Conservation (phyloP, 2,888 invertebrate genomes). For the Trichogramma evanescens region DNA sequence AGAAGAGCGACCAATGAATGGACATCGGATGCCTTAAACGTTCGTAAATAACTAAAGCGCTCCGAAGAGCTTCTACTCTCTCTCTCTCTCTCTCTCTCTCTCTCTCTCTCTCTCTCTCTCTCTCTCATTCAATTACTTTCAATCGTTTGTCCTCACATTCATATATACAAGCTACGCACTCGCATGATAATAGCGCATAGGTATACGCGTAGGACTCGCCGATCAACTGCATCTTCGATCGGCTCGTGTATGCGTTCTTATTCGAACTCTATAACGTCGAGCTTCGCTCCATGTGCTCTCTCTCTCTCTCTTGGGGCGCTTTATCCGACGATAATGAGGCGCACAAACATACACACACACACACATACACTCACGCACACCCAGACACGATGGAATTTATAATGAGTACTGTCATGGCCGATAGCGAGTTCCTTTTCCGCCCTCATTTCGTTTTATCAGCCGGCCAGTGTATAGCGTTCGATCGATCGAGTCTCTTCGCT, state of each 20-base stretch:
- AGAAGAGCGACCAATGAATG: constrained; percentile 42
- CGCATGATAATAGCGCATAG: too few relatives aligned
- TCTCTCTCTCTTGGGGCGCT: too few relatives aligned
- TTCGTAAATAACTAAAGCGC: constrained; percentile 48
- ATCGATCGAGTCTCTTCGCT: neutral
- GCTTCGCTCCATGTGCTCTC: too few relatives aligned
- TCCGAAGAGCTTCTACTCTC: constrained; percentile 11
- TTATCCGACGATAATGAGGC: too few relatives aligned
- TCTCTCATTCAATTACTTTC: constrained; percentile 47
- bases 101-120: constrained; percentile 23
- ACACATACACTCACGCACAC: too few relatives aligned
- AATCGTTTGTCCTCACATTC: constrained; percentile 35
- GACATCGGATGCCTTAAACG: constrained; percentile 44
- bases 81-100: constrained; percentile 21
- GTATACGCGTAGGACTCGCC: too few relatives aligned
- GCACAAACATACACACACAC: too few relatives aligned
- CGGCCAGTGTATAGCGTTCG: constrained; percentile 22
- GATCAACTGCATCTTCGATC: too few relatives aligned
- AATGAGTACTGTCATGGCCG: constrained; percentile 5
- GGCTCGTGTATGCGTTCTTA: too few relatives aligned
- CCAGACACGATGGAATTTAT: too few relatives aligned
- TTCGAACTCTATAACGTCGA: too few relatives aligned
- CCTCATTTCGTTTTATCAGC: constrained; percentile 10
- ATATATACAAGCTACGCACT: too few relatives aligned
- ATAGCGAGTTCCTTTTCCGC: constrained; percentile 39